Evolutionary conservation across 2,888 invertebrate genomes (phyloP).

Genomic region (Aphidoletes aphidimyza): DNA sequence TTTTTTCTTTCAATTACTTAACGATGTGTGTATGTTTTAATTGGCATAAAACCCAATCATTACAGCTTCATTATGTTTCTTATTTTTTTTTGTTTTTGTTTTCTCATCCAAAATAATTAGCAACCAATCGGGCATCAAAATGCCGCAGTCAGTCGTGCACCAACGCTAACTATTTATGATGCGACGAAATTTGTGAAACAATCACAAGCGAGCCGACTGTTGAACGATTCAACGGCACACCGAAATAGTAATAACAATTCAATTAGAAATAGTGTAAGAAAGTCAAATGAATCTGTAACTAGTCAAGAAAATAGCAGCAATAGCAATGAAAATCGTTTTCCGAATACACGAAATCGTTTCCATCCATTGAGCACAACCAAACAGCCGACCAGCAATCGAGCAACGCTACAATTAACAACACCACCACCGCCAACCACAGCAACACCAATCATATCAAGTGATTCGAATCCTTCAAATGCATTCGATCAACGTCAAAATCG

Average conservation of each 20-base stretch:
- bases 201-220: neutral
- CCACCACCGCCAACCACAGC: slow-evolving; percentile 59
- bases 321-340: slow-evolving; percentile 58
- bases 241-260: slow-evolving; percentile 47
- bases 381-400: neutral
- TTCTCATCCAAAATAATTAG: neutral
- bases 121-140: neutral
- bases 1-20: no score
- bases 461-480: neutral
- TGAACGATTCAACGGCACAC: slow-evolving; percentile 8
- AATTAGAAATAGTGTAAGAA: slow-evolving; percentile 53
- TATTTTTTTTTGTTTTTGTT: neutral
- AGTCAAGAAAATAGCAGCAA: slow-evolving; percentile 57
- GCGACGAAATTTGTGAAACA: slow-evolving; percentile 35
- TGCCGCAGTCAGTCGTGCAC: neutral
- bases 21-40: no score
- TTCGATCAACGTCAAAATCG: slow-evolving; percentile 47
- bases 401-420: slow-evolving; percentile 58
- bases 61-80: neutral
- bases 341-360: slow-evolving; percentile 61
- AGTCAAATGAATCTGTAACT: slow-evolving; percentile 55
- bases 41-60: no score
- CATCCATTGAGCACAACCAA: slow-evolving; percentile 60
- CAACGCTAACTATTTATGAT: slow-evolving; percentile 22
- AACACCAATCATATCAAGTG: slow-evolving; percentile 55